Evolutionary conservation across 2,888 invertebrate genomes (phyloP), one percentile per base, ranked within the genome.

Genomic region (Adineta ricciae): DNA sequence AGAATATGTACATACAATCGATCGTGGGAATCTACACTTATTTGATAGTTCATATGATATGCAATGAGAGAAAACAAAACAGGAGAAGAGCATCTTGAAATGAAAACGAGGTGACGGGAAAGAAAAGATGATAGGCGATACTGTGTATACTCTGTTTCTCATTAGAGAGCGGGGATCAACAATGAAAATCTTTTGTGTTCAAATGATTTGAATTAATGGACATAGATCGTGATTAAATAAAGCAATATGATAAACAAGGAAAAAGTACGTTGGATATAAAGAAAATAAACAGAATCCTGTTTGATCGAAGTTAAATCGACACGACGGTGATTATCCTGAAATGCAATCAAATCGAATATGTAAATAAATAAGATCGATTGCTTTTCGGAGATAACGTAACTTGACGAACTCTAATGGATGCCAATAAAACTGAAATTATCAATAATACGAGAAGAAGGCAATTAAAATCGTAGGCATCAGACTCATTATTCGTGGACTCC

Each of bases 1-100:
- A 64, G n/a, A 27, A 64, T 24, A 16, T 64, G 64, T 64, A 32
- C 11, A 46, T 8, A 46, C 64, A 32, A 64, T 64, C 16, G 64
- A 64, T 64, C 64, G 64, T 64, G 64, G 64, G 64, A 64, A 64
- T 64, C 64, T 14, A 11, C 64, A 64, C 32, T 64, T 64, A 64
- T 64, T 64, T 64, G 64, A 64, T 64, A 64, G 64, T 64, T 64
- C 64, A 64, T 64, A 64, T 64, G 64, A 64, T 64, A 64, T 64
- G 64, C 32, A 27, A 64, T 64, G 64, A 64, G 64, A 64, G 64
- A 64, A 64, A 64, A 32, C 27, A 56, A 19, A 64, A 64, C 32
- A 19, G 4, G 64, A 64, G 64, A 64, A 64, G 64, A 64, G 64
- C 64, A 64, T 64, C 64, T 64, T 64, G 64, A 64, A 64, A 27